Percentiles rank a stretch among this genome's conserved stretches.
These are phyloP conservation scores for Syngnathus scovelli DNA, from an alignment of 2,113 vertebrate species.

Conservation along the genomic window DNA sequence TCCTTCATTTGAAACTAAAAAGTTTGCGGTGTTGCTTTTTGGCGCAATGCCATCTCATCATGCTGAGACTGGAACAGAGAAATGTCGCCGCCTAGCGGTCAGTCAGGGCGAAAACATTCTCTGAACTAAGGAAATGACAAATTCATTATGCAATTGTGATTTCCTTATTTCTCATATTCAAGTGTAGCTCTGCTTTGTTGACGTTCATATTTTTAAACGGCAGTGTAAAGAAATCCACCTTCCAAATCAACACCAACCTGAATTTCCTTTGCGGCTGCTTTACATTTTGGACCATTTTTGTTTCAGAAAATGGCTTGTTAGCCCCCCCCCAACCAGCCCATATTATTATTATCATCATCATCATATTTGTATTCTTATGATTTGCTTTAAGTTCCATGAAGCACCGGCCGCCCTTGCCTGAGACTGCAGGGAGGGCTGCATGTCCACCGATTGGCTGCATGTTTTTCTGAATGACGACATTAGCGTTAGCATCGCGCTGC, in stretches of 20 bases:
- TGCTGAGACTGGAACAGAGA: too few relatives aligned
- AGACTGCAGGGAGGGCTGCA: conserved; percentile 32
- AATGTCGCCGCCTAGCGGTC: too few relatives aligned
- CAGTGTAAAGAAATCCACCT: conserved; percentile 33
- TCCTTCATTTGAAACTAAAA: too few relatives aligned
- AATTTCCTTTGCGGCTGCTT: conserved; percentile 44
- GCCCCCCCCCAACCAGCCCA: background rate
- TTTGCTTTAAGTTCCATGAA: conserved; percentile 52
- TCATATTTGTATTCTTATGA: background rate
- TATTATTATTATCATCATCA: background rate
- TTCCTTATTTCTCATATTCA: too few relatives aligned
- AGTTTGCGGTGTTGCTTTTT: too few relatives aligned
- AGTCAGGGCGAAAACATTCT: too few relatives aligned
- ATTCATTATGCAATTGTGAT: too few relatives aligned
- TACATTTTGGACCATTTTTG: conserved; percentile 58
- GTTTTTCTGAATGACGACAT: conserved; percentile 13
- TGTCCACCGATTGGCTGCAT: conserved; percentile 47
- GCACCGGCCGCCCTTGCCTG: conserved; percentile 50
- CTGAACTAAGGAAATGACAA: too few relatives aligned
- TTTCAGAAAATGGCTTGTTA: conserved; percentile 2
- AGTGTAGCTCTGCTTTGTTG: too few relatives aligned
- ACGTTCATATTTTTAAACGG: too few relatives aligned
- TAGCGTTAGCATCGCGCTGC: background rate
- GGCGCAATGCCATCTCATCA: too few relatives aligned
- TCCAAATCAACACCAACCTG: conserved; percentile 59